Conservation (phyloP, 2,113 vertebrate genomes). For the Poeciliopsis turrubarensis region DNA sequence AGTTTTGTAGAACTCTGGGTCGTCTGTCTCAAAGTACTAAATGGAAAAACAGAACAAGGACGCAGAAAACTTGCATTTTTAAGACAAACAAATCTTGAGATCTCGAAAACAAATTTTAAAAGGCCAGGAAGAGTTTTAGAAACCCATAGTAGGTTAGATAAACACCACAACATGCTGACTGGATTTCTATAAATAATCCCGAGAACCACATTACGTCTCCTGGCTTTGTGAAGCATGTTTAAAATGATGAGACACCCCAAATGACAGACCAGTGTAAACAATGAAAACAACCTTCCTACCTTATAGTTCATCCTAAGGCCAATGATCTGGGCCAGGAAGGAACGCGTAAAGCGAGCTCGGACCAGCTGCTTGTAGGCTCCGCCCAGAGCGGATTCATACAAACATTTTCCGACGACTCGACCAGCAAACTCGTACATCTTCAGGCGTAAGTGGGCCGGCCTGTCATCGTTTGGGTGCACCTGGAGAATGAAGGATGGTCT, state of each 20-base stretch:
- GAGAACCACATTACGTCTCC: constrained; percentile 41
- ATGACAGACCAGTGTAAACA: constrained; percentile 51
- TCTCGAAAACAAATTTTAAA: constrained; percentile 27
- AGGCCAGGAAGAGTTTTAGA: constrained; percentile 31
- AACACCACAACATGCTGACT: constrained; percentile 53
- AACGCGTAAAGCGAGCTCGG: constrained; percentile 94
- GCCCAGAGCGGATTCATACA: constrained; percentile 96
- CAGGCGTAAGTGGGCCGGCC: constrained; percentile 86
- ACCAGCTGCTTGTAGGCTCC: constrained; percentile 95
- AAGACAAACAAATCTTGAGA: constrained; percentile 56
- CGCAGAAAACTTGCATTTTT: constrained; percentile 33
- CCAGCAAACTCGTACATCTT: constrained; percentile 98
- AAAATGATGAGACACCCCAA: constrained; percentile 44
- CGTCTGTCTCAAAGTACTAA: constrained; percentile 98
- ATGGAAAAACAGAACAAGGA: constrained; percentile 60
- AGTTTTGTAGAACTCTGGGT: constrained; percentile 98
- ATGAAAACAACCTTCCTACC: constrained; percentile 75
- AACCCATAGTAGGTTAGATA: constrained; percentile 38
- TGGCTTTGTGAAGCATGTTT: constrained; percentile 33
- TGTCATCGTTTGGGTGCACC: constrained; percentile 95
- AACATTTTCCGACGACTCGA: constrained; percentile 94
- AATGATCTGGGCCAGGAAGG: constrained; percentile 98
- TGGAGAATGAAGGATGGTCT: constrained; percentile 48
- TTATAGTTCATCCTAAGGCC: constrained; percentile 99
- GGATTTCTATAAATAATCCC: constrained; percentile 31